A percentile compares a stretch with the other conserved stretches of the same genome.
phyloP scores from a whole-genome alignment of 30 jellyfish, hydroid and myxozoan genomes.

The Nemopilema nomurai region DNA sequence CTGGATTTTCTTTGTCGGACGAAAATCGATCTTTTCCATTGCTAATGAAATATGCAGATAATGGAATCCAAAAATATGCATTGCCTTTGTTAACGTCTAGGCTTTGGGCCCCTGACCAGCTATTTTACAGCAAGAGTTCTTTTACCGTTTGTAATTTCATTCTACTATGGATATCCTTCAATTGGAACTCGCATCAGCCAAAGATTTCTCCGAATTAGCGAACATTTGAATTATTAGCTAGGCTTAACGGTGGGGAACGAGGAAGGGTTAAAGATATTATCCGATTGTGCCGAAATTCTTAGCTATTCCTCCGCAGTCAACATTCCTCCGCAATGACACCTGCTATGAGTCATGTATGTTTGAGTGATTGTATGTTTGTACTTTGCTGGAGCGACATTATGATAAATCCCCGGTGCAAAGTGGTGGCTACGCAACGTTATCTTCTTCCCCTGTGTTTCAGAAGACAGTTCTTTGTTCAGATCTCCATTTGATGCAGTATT shows the following conservation, averaged over 20 bases:
- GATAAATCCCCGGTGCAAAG: background rate
- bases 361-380: background rate
- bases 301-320: background rate
- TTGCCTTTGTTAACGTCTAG: too few species aligned
- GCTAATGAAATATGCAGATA: background rate
- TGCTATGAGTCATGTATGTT: background rate
- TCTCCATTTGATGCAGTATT: background rate
- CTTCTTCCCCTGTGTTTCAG: background rate
- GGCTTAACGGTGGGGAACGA: background rate
- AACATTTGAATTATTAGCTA: background rate
- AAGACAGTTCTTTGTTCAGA: background rate
- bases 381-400: background rate
- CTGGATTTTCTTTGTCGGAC: background rate
- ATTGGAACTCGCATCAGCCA: background rate
- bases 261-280: background rate
- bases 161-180: background rate
- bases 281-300: background rate
- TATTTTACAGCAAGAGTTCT: too few species aligned
- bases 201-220: background rate
- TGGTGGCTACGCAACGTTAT: background rate
- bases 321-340: background rate
- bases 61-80: too few species aligned
- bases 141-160: too few species aligned
- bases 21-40: background rate
- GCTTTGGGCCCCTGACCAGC: too few species aligned